These are phyloP conservation scores for Dione vanillae DNA, from an alignment of 2,888 invertebrate species.

Conservation along the genomic window DNA sequence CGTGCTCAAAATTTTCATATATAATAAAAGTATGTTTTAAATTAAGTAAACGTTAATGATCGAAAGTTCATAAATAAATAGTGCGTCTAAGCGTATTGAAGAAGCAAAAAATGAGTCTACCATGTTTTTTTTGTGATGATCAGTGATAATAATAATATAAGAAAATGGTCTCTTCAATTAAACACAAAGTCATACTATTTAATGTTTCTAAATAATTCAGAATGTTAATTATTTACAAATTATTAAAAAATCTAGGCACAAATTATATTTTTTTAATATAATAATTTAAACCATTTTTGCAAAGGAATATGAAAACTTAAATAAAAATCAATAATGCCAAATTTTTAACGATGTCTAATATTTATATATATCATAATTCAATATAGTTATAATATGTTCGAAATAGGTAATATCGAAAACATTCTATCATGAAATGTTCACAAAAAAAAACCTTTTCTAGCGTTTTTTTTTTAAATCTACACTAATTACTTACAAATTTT, in stretches of 20 bases:
- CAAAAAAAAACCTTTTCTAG: no score
- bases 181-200: background rate
- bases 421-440: background rate
- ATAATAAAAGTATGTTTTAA: slow-evolving; percentile 11
- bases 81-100: slow-evolving; percentile 45
- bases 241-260: slow-evolving; percentile 2
- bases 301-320: slow-evolving; percentile 2
- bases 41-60: slow-evolving; percentile 23
- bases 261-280: background rate
- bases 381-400: no score
- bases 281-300: background rate
- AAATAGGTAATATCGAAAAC: background rate
- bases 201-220: background rate
- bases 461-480: background rate
- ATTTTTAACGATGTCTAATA: no score
- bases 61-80: slow-evolving; percentile 28
- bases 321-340: background rate
- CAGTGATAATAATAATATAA: slow-evolving; percentile 27
- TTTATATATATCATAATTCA: no score
- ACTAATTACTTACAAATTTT: background rate
- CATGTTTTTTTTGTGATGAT: slow-evolving; percentile 43
- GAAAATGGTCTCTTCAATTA: background rate
- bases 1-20: slow-evolving; percentile 16
- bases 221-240: slow-evolving; percentile 13
- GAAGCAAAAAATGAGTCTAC: slow-evolving; percentile 54